Percentiles rank a stretch among this genome's conserved stretches.
Conservation (phyloP, 1,140 invertebrate genomes). For the Calephelis virginiensis region DNA sequence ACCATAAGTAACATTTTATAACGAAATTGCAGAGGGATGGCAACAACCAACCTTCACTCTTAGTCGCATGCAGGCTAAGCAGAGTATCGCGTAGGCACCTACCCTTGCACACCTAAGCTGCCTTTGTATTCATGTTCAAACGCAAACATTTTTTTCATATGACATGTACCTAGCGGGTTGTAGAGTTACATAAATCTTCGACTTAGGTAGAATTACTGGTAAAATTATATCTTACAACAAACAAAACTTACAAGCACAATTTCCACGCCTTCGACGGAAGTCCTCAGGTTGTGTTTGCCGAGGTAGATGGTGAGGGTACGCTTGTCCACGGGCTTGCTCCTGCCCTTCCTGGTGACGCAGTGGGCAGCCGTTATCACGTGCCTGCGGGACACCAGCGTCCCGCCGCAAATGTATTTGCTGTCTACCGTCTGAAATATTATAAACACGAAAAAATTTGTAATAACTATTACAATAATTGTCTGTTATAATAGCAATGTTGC, state of each 20-base stretch:
- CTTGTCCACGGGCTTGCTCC: conserved; percentile 49
- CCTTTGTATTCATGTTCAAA: too few relatives aligned
- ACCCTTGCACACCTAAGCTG: too few relatives aligned
- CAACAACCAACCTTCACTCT: too few relatives aligned
- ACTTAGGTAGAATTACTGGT: too few relatives aligned
- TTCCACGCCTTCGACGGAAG: conserved; percentile 67
- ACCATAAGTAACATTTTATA: too few relatives aligned
- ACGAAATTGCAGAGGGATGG: too few relatives aligned
- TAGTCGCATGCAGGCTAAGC: too few relatives aligned
- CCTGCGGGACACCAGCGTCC: conserved; percentile 85
- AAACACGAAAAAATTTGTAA: background rate
- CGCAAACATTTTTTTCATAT: too few relatives aligned
- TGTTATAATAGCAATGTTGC: too few relatives aligned
- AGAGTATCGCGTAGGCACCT: too few relatives aligned
- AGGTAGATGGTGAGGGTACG: conserved; percentile 68
- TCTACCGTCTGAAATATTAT: conserved; percentile 58
- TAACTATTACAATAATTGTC: background rate
- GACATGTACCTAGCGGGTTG: too few relatives aligned
- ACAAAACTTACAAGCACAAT: conserved; percentile 57
- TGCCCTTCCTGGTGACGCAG: conserved; percentile 80
- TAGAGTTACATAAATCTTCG: too few relatives aligned
- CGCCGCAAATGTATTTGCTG: conserved; percentile 85
- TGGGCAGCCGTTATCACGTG: conserved; percentile 92
- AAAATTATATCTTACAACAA: background rate
- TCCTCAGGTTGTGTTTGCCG: conserved; percentile 78